Evolutionary conservation across 2,113 vertebrate genomes (phyloP).

Genomic region (Charina bottae): DNA sequence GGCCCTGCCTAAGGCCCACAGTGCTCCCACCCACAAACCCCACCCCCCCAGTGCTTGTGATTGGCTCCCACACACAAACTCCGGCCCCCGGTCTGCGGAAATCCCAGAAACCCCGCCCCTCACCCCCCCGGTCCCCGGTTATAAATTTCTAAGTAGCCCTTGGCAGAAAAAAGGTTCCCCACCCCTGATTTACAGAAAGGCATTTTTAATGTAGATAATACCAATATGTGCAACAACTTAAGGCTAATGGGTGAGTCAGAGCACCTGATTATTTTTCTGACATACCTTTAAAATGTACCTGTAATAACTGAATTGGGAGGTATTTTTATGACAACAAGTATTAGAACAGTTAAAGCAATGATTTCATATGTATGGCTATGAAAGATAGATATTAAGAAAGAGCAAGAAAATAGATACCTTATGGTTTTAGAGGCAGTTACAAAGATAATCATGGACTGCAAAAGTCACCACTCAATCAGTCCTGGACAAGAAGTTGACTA

Average conservation of each 20-base stretch:
- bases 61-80: no score
- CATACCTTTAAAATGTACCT: neutral
- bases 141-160: no score
- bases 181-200: neutral
- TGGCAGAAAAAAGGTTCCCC: no score
- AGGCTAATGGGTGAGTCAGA: neutral
- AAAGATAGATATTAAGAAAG: neutral
- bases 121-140: no score
- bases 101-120: no score
- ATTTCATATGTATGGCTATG: neutral
- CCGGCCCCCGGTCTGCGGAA: no score
- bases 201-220: neutral
- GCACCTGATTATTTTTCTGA: neutral
- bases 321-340: neutral
- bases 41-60: no score
- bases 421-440: neutral
- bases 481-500: neutral
- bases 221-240: neutral
- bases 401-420: neutral
- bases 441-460: neutral
- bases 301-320: neutral
- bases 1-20: no score
- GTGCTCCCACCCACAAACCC: no score
- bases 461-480: neutral
- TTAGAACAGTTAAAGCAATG: neutral